Evolutionary conservation across 2,888 invertebrate genomes (phyloP).

Genomic region (Antheraea assamensis): DNA sequence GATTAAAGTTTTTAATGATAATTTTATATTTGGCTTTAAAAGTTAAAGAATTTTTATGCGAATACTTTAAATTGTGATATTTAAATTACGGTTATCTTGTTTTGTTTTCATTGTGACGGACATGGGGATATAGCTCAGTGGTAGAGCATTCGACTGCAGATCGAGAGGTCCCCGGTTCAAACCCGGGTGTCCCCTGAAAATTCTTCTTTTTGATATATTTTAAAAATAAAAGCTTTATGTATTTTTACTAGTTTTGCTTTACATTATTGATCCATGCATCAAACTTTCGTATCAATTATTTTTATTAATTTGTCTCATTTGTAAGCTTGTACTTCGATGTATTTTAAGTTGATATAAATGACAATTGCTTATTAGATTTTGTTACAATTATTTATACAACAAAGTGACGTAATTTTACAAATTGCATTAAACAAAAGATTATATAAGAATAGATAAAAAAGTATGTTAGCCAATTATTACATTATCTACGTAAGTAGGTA

Average conservation of each 20-base stretch:
- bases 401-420: neutral
- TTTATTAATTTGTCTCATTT: too few relatives aligned
- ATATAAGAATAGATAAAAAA: neutral
- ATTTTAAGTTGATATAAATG: too few relatives aligned
- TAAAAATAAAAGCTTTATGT: too few relatives aligned
- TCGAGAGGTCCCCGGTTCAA: slow-evolving; percentile 53
- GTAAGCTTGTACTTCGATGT: too few relatives aligned
- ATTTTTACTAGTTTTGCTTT: too few relatives aligned
- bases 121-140: slow-evolving; percentile 50
- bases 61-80: neutral
- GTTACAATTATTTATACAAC: too few relatives aligned
- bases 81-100: neutral
- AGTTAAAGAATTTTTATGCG: too few relatives aligned
- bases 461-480: neutral
- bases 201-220: neutral
- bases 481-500: neutral
- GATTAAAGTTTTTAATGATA: too few relatives aligned
- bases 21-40: too few relatives aligned
- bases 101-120: neutral
- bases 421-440: neutral
- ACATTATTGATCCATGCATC: too few relatives aligned
- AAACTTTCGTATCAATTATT: too few relatives aligned
- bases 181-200: slow-evolving; percentile 46
- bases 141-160: slow-evolving; percentile 53
- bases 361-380: too few relatives aligned